phyloP scores from a whole-genome alignment of 2,797 vertebrate genomes.

The Antrozous pallidus region DNA sequence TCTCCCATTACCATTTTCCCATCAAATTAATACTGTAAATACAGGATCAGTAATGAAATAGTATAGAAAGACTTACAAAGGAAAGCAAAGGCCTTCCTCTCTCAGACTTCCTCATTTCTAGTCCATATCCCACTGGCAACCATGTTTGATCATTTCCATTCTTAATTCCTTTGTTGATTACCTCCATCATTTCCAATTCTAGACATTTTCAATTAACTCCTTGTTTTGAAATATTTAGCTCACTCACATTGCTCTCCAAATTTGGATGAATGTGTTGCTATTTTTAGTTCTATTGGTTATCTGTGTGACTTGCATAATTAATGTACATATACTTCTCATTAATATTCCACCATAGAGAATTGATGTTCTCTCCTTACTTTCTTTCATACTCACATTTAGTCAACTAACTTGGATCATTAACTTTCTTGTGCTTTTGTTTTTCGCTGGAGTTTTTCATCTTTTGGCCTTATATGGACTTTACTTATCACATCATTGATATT shows the following conservation, averaged over 20 bases:
- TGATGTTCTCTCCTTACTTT: not conserved
- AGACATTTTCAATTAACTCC: not conserved
- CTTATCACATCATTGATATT: not conserved
- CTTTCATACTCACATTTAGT: not conserved
- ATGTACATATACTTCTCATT: not conserved
- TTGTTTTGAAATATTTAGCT: constrained; percentile 17
- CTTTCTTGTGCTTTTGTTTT: not conserved
- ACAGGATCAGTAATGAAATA: not conserved
- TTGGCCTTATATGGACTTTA: not conserved
- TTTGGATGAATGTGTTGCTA: not conserved
- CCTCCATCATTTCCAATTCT: not conserved
- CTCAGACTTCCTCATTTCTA: not conserved
- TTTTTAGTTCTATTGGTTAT: not conserved
- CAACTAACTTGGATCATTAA: not conserved
- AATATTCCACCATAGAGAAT: not conserved
- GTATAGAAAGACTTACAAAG: not conserved
- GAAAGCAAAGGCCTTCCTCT: not conserved
- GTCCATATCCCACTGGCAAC: not conserved
- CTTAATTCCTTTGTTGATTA: not conserved
- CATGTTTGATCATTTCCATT: not conserved
- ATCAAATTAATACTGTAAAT: not conserved
- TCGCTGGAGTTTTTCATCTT: not conserved
- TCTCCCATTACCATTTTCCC: not conserved
- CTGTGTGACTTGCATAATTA: not conserved
- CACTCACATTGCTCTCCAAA: not conserved